These are phyloP conservation scores for Periophthalmus magnuspinnatus DNA, from an alignment of 2,797 vertebrate species.

Conservation along the genomic window DNA sequence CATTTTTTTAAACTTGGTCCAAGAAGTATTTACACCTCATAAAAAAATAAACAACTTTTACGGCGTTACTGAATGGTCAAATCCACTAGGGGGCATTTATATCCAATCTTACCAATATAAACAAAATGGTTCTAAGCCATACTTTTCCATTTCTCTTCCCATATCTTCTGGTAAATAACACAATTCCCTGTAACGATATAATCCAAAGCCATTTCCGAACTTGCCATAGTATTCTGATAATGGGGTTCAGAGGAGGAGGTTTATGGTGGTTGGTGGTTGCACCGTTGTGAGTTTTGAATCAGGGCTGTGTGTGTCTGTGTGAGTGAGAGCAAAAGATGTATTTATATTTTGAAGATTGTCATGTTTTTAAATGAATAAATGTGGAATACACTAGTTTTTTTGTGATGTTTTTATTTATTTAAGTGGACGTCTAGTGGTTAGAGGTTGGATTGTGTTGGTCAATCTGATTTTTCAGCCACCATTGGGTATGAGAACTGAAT, in stretches of 20 bases:
- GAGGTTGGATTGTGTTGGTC: neutral
- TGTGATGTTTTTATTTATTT: neutral
- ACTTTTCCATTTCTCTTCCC: neutral
- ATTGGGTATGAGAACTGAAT: no score
- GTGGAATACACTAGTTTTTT: slow-evolving; percentile 57
- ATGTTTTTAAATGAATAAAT: slow-evolving; percentile 80
- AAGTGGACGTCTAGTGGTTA: no score
- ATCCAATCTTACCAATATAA: neutral
- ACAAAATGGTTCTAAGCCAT: neutral
- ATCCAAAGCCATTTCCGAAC: neutral
- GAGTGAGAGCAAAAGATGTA: slow-evolving; percentile 58
- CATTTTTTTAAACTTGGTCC: no score
- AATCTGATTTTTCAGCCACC: no score
- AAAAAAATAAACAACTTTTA: no score
- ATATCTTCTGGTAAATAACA: neutral
- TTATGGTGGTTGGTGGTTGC: neutral
- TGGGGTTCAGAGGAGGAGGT: neutral
- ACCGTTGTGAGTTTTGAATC: neutral
- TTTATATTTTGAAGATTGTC: slow-evolving; percentile 80
- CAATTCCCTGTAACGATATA: neutral
- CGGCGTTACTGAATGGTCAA: neutral
- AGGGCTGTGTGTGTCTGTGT: slow-evolving; percentile 2
- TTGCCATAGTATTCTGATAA: neutral
- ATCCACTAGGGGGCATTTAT: neutral
- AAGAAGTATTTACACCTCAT: no score